Percentiles rank a stretch among this genome's conserved stretches.
phyloP scores from a whole-genome alignment of 2,797 vertebrate genomes.

The Helostoma temminkii region DNA sequence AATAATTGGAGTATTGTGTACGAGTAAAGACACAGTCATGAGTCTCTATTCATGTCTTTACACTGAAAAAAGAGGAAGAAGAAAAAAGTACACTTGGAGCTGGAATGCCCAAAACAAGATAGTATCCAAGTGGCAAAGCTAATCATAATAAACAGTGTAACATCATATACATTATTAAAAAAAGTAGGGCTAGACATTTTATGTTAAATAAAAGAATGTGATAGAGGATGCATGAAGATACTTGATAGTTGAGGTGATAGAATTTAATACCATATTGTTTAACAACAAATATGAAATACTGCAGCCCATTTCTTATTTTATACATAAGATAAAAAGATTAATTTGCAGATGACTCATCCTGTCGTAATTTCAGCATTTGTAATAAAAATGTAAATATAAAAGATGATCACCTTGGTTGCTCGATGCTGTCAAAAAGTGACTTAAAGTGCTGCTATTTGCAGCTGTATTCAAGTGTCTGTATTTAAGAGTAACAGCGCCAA shows the following conservation, averaged over 20 bases:
- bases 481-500: too few species aligned
- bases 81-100: conserved; percentile 31
- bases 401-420: too few species aligned
- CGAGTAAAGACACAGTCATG: conserved; percentile 30
- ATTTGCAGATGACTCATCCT: neutral
- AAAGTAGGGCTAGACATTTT: neutral
- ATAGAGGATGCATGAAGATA: neutral
- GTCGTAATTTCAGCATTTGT: neutral
- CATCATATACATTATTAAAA: conserved; percentile 34
- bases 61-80: conserved; percentile 4
- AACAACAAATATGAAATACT: neutral
- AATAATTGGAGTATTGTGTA: conserved; percentile 33
- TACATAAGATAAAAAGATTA: neutral
- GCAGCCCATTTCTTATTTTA: neutral
- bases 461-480: too few species aligned
- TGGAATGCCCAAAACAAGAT: conserved; percentile 51
- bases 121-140: conserved; percentile 50
- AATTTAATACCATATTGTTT: neutral
- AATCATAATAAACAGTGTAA: conserved; percentile 32
- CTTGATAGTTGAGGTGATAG: neutral
- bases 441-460: too few species aligned
- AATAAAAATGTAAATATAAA: conserved; percentile 1
- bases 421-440: too few species aligned
- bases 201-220: conserved; percentile 1
- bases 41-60: neutral